Evolutionary conservation across 92 coral and sea anemone species (phyloP).

Genomic region (Meandrina meandrites): DNA sequence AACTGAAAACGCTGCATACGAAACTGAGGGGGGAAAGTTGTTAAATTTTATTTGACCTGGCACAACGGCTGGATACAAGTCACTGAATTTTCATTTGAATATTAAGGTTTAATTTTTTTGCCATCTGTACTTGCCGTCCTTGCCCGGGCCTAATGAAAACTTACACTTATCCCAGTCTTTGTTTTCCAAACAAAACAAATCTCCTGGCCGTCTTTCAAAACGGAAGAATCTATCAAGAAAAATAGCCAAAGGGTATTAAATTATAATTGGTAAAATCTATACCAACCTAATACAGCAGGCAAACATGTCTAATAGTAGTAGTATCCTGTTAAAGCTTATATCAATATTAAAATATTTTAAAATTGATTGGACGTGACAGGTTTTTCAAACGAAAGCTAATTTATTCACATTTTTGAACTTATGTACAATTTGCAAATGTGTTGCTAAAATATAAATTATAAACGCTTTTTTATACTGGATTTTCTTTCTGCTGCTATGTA

Average conservation of each 20-base stretch:
- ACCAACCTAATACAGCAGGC: not conserved
- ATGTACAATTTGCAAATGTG: not conserved
- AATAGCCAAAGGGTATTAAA: not conserved
- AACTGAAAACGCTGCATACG: not conserved
- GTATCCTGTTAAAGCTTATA: not conserved
- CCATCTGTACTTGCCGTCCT: not conserved
- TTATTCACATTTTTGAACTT: constrained; percentile 24
- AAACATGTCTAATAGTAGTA: not conserved
- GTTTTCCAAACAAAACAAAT: not conserved
- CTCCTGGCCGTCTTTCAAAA: not conserved
- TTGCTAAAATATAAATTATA: not conserved
- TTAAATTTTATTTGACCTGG: not conserved
- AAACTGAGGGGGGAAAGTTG: not conserved
- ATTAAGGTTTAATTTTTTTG: not conserved
- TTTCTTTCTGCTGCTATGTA: not conserved
- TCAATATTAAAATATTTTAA: not conserved
- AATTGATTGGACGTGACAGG: not conserved
- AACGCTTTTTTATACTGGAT: not conserved
- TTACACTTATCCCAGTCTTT: not conserved
- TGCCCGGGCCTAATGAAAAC: not conserved
- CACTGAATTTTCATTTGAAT: not conserved
- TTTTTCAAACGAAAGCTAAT: not conserved
- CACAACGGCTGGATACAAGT: not conserved
- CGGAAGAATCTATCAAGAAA: not conserved
- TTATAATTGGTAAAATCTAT: not conserved